Conservation (phyloP, 2,888 invertebrate species). For the Philopedon plagiatum region DNA sequence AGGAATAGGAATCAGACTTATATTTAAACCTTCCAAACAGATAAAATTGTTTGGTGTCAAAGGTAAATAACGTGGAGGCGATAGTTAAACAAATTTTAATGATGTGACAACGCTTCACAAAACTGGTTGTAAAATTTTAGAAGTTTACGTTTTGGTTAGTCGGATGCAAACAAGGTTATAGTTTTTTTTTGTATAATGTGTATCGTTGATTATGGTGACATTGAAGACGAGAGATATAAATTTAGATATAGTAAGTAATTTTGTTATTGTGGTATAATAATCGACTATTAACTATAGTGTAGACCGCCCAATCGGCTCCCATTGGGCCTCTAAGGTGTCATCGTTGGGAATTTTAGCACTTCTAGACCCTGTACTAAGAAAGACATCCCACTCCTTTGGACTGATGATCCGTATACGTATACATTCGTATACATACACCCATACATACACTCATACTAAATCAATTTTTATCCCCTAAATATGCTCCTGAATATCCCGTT, state of each 20-base stretch:
- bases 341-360: too few species aligned
- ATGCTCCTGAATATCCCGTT: too few species aligned
- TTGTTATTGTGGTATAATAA: neutral
- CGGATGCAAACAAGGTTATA: neutral
- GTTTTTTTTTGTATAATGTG: neutral
- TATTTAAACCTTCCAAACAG: neutral
- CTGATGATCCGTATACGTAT: too few species aligned
- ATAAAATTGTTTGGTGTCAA: conserved; percentile 2
- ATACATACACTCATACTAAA: too few species aligned
- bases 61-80: neutral
- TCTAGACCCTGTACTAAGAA: too few species aligned
- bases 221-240: conserved; percentile 7
- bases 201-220: neutral
- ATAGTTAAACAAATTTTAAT: conserved; percentile 12
- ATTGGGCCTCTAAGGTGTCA: too few species aligned
- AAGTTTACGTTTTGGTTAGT: neutral
- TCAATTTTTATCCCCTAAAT: too few species aligned
- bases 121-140: neutral
- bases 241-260: conserved; percentile 21
- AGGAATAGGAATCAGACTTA: neutral
- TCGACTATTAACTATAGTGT: too few species aligned
- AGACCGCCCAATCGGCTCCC: too few species aligned
- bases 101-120: too few species aligned
- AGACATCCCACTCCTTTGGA: too few species aligned
- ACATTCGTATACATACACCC: too few species aligned